Base-by-base conservation (phyloP, 2,113 vertebrate genomes). In the Sorex fumeus region DNA sequence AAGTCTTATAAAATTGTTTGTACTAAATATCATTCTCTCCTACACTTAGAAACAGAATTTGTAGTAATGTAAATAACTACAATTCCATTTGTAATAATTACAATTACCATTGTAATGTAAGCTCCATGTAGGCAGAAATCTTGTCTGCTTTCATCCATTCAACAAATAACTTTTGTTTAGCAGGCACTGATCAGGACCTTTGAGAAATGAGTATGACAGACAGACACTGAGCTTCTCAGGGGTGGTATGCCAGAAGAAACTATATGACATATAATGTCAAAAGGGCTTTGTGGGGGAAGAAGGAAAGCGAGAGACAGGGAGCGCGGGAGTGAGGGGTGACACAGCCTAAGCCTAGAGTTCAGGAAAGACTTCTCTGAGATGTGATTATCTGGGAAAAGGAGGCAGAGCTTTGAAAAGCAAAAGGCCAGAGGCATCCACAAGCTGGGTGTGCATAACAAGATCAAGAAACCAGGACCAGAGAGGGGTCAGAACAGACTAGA, bases 51-150 rank as follows among this genome's bases (percentile, higher is more conserved):
- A 45, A 47, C 21, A 91, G 34, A 75, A 57, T 89, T 25, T 40
- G 66, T 78, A 75, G 40, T 57, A 75, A 77, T 92, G 76, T 45
- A 64, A 78, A 66, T 43, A n/a, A n/a, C n/a, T n/a, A n/a, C n/a
- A n/a, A n/a, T n/a, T n/a, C n/a, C n/a, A n/a, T n/a, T n/a, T n/a
- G n/a, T n/a, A n/a, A n/a, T n/a, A n/a, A n/a, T n/a, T n/a, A n/a
- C n/a, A n/a, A n/a, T n/a, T n/a, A n/a, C n/a, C 27, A 66, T 66
- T 84, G 72, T 40, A 90, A 85, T 78, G 8, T 70, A 64, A 77
- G 43, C 32, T 91, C 21, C 12, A 30, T 0, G 7, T 19, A 71
- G 28, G 64, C 30, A 94, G 72, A 81, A 81, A 6, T 88, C 36
- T 53, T 53, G 15, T 57, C 30, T 69, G n/a, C 40, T 87, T 87